Evolutionary conservation across 2,113 vertebrate species (phyloP).

Genomic region (Syngnathus floridae): DNA sequence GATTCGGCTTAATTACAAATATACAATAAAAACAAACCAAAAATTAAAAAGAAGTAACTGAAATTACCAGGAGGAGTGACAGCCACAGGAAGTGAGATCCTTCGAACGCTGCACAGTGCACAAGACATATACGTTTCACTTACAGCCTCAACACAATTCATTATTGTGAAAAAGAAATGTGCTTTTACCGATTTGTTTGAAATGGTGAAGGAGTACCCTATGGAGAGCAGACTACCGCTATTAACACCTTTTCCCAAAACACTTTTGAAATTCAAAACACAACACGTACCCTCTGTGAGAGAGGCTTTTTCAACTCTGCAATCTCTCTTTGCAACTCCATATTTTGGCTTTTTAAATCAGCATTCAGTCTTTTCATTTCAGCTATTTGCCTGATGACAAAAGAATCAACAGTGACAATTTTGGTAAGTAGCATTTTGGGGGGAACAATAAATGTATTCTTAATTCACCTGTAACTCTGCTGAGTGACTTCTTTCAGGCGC

Average conservation of each 20-base stretch:
- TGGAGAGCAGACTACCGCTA: slow-evolving; percentile 2
- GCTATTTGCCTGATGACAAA: slow-evolving; percentile 62
- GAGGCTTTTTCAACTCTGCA: slow-evolving; percentile 75
- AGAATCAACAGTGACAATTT: slow-evolving; percentile 4
- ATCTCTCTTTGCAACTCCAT: slow-evolving; percentile 72
- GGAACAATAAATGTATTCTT: background rate
- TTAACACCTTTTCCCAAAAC: background rate
- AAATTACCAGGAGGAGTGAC: slow-evolving; percentile 77
- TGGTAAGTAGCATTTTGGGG: background rate
- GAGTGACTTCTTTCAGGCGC: slow-evolving; percentile 66
- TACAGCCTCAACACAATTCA: background rate
- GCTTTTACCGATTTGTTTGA: slow-evolving; percentile 56
- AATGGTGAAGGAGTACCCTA: slow-evolving; percentile 64
- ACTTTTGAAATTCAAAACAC: background rate
- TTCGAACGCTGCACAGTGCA: slow-evolving; percentile 54
- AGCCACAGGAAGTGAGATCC: slow-evolving; percentile 76
- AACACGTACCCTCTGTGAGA: slow-evolving; percentile 72
- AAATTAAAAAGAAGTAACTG: slow-evolving; percentile 25
- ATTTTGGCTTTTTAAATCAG: slow-evolving; percentile 71
- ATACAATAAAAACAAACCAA: background rate
- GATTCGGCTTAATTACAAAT: background rate
- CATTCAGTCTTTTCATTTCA: slow-evolving; percentile 73
- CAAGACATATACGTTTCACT: background rate
- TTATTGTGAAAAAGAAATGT: background rate
- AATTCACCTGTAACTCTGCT: slow-evolving; percentile 63